phyloP scores from a whole-genome alignment of 2,797 vertebrate species.

The Gambelia wislizenii region DNA sequence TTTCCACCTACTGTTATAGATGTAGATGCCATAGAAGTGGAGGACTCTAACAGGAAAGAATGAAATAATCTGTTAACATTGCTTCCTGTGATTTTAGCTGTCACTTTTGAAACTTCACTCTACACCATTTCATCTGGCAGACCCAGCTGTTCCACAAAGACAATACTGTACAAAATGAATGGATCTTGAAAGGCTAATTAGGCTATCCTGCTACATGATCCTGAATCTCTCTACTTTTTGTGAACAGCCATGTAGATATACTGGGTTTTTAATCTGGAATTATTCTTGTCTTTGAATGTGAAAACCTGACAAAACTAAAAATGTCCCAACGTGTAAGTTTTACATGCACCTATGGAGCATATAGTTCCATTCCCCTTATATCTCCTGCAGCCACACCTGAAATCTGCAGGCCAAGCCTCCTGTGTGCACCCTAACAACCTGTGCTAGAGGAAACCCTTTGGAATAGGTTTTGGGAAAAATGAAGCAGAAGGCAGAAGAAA shows the following conservation, averaged over 20 bases:
- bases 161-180: not conserved
- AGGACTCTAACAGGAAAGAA: constrained; percentile 71
- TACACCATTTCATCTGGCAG: not conserved
- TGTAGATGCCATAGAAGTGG: constrained; percentile 75
- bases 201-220: not conserved
- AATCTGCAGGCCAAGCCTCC: not conserved
- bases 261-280: not conserved
- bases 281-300: not conserved
- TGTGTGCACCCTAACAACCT: too few species aligned
- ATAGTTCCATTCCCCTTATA: too few species aligned
- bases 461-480: too few species aligned
- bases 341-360: not conserved
- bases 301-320: not conserved
- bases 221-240: not conserved
- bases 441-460: too few species aligned
- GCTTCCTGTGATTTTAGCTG: not conserved
- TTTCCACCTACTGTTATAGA: constrained; percentile 85
- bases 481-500: too few species aligned
- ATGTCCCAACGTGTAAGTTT: too few species aligned
- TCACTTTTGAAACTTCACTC: not conserved
- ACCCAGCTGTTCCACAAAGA: not conserved
- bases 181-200: not conserved
- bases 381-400: not conserved
- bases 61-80: not conserved
- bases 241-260: not conserved